Evolutionary conservation across 2,888 invertebrate genomes (phyloP).

Genomic region (Eupeodes luniger): DNA sequence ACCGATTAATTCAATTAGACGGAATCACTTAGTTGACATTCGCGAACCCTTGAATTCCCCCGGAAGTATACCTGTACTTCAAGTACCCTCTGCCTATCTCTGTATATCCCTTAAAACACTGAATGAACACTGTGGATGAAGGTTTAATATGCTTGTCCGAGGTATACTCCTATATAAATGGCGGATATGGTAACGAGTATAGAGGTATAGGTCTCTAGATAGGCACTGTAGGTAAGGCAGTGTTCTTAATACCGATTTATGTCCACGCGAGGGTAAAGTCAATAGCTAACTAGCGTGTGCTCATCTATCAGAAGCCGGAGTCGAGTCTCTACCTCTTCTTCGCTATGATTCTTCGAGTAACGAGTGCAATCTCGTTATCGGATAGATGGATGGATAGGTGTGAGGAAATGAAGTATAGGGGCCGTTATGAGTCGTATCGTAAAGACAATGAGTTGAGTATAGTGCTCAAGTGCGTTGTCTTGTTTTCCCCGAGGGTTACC

Average conservation of each 20-base stretch:
- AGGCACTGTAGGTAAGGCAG: not conserved
- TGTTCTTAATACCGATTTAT: conserved; percentile 26
- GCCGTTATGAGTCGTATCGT: conserved; percentile 49
- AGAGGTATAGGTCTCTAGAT: not conserved
- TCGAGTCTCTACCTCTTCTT: conserved; percentile 41
- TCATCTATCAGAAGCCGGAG: conserved; percentile 61
- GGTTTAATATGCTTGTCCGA: not conserved
- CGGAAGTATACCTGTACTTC: conserved; percentile 40
- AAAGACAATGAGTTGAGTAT: conserved; percentile 60
- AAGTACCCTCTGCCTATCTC: not conserved
- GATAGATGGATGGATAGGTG: conserved; percentile 55
- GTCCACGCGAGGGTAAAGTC: conserved; percentile 68
- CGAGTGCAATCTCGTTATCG: conserved; percentile 74
- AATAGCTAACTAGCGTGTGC: conserved; percentile 66
- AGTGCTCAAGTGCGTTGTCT: conserved; percentile 52
- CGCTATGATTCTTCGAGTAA: not conserved
- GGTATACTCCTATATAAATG: not conserved
- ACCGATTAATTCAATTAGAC: conserved; percentile 70
- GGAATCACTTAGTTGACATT: conserved; percentile 58
- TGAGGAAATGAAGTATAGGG: conserved; percentile 15
- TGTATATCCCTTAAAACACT: conserved; percentile 30
- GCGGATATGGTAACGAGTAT: not conserved
- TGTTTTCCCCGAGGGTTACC: conserved; percentile 32
- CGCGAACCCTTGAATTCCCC: conserved; percentile 47
- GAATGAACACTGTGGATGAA: not conserved